These are phyloP conservation scores for Cremastinae sp. DNA, from an alignment of 2,888 invertebrate genomes.

Conservation along the genomic window DNA sequence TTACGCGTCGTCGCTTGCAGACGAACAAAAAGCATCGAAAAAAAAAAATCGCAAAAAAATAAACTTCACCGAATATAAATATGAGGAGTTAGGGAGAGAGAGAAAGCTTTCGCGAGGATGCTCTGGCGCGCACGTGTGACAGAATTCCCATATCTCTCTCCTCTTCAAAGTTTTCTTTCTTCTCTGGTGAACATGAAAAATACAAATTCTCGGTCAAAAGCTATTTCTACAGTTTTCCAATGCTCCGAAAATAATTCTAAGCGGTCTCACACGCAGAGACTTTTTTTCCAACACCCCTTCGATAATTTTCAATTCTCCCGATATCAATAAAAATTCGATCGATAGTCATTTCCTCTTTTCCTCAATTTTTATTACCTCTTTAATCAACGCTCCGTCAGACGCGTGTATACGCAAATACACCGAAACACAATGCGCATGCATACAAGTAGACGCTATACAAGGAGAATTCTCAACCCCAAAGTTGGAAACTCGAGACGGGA, in stretches of 20 bases:
- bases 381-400: too few relatives aligned
- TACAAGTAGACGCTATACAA: neutral
- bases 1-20: conserved; percentile 44
- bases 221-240: too few relatives aligned
- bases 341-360: neutral
- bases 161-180: too few relatives aligned
- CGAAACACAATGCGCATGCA: neutral
- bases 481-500: conserved; percentile 37
- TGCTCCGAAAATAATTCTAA: too few relatives aligned
- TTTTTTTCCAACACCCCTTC: conserved; percentile 7
- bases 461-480: conserved; percentile 1
- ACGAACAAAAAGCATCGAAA: conserved; percentile 28
- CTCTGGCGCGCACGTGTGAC: conserved; percentile 54
- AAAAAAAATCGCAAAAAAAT: neutral
- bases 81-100: neutral
- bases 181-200: too few relatives aligned
- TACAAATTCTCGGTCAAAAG: too few relatives aligned
- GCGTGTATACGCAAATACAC: neutral
- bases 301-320: neutral
- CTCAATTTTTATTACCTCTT: neutral
- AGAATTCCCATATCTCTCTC: too few relatives aligned
- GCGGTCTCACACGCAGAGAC: conserved; percentile 24
- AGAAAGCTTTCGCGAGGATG: conserved; percentile 31
- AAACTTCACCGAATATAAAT: neutral
- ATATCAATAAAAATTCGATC: neutral